Evolutionary conservation across 1,140 invertebrate species (phyloP).

Genomic region (Orius insidiosus): DNA sequence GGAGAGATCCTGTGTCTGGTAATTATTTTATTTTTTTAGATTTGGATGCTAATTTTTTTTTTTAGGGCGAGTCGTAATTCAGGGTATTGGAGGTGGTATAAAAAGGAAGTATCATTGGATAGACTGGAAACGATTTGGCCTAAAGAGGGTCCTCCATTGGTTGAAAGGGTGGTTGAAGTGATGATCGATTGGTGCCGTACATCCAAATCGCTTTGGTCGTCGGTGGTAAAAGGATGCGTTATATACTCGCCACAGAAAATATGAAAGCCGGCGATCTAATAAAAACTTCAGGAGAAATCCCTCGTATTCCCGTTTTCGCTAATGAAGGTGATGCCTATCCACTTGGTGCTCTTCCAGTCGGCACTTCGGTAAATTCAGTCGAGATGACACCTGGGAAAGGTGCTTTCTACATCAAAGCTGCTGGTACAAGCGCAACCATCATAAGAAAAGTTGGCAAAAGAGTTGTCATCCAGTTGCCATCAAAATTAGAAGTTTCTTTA

Average conservation of each 20-base stretch:
- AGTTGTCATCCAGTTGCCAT: slow-evolving; percentile 63
- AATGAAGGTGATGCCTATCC: slow-evolving; percentile 89
- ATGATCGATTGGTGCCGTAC: slow-evolving; percentile 62
- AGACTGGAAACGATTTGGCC: slow-evolving; percentile 60
- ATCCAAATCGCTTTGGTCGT: slow-evolving; percentile 65
- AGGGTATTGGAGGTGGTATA: slow-evolving; percentile 82
- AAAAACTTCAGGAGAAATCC: slow-evolving; percentile 64
- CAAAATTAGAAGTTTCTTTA: slow-evolving; percentile 67
- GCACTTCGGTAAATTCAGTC: slow-evolving; percentile 65
- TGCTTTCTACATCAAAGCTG: slow-evolving; percentile 54
- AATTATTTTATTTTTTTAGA: slow-evolving; percentile 15
- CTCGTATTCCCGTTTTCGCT: slow-evolving; percentile 62
- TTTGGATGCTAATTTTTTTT: too few relatives aligned
- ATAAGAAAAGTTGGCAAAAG: slow-evolving; percentile 49
- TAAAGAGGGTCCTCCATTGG: slow-evolving; percentile 38
- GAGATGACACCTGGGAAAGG: slow-evolving; percentile 65
- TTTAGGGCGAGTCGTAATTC: slow-evolving; percentile 61
- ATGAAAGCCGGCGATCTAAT: slow-evolving; percentile 90
- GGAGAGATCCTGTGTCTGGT: slow-evolving; percentile 68
- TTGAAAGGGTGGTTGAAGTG: slow-evolving; percentile 46
- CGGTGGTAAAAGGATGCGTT: slow-evolving; percentile 55
- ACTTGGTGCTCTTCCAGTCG: slow-evolving; percentile 75
- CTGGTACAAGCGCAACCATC: slow-evolving; percentile 46
- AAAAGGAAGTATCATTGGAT: slow-evolving; percentile 91
- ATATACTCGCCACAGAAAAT: slow-evolving; percentile 76